Evolutionary conservation across 2,888 invertebrate genomes (phyloP).

Genomic region (Flexamia atlantica): DNA sequence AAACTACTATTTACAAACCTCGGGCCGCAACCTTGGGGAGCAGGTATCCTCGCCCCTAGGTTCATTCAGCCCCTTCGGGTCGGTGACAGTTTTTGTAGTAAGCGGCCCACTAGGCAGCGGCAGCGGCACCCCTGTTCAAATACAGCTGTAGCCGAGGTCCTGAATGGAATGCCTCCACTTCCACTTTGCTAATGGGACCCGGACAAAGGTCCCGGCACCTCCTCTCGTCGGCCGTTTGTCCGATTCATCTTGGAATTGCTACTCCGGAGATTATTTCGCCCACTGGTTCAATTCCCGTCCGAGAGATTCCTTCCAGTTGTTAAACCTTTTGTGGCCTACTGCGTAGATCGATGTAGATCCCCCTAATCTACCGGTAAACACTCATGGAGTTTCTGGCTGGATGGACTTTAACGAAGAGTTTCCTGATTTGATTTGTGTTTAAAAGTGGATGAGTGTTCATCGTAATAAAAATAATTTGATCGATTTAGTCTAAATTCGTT

Average conservation of each 20-base stretch:
- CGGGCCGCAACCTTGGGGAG: no score
- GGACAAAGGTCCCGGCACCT: slow-evolving; percentile 30
- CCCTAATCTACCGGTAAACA: slow-evolving; percentile 19
- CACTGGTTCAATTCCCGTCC: slow-evolving; percentile 1
- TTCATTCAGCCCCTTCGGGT: not conserved
- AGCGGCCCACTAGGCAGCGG: not conserved
- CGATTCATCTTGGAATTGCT: not conserved
- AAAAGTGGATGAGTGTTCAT: no score
- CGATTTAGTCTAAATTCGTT: no score
- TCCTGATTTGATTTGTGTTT: not conserved
- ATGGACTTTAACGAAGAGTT: not conserved
- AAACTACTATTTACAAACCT: no score
- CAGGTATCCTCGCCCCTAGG: no score
- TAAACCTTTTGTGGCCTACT: slow-evolving; percentile 31
- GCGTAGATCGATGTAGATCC: not conserved
- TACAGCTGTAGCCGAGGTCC: slow-evolving; percentile 27
- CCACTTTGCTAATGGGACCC: slow-evolving; percentile 8
- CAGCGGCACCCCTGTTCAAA: no score
- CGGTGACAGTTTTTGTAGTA: slow-evolving; percentile 23
- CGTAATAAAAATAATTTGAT: no score
- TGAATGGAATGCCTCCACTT: slow-evolving; percentile 44
- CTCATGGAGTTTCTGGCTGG: not conserved
- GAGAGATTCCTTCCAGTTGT: slow-evolving; percentile 37
- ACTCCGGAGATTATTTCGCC: slow-evolving; percentile 15
- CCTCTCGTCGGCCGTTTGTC: no score